phyloP scores from a whole-genome alignment of 2,113 vertebrate species.

The Sylvietta virens region DNA sequence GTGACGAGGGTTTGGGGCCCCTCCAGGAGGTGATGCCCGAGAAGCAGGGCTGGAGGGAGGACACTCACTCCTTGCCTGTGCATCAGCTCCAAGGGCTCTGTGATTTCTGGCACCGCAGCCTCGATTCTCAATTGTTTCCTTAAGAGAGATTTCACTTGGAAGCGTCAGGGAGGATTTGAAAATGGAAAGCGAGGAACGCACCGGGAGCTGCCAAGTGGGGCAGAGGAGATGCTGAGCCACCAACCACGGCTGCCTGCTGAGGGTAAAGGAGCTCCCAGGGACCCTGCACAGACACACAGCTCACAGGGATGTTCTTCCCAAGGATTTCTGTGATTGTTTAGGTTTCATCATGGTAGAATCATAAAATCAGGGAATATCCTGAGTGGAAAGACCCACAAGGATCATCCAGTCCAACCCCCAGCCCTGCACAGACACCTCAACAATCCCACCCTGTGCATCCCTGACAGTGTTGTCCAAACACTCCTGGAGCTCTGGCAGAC shows the following conservation, averaged over 20 bases:
- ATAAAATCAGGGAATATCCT: background rate
- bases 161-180: background rate
- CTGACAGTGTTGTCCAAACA: accelerated
- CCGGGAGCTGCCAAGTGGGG: background rate
- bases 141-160: background rate
- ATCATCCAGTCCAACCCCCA: background rate
- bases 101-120: slow-evolving; percentile 34
- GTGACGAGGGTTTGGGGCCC: background rate
- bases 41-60: background rate
- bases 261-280: background rate
- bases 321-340: background rate
- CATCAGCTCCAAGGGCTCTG: background rate
- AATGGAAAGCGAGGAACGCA: background rate
- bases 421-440: background rate
- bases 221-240: background rate
- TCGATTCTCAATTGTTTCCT: slow-evolving; percentile 41
- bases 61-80: background rate
- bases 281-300: background rate
- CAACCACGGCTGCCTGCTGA: background rate
- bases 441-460: background rate
- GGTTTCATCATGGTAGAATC: background rate
- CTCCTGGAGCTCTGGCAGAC: background rate
- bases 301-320: background rate
- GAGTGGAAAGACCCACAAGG: background rate
- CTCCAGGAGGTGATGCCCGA: slow-evolving; percentile 28